Base-by-base conservation (phyloP, 2,888 invertebrate genomes). In the Nezara viridula region DNA sequence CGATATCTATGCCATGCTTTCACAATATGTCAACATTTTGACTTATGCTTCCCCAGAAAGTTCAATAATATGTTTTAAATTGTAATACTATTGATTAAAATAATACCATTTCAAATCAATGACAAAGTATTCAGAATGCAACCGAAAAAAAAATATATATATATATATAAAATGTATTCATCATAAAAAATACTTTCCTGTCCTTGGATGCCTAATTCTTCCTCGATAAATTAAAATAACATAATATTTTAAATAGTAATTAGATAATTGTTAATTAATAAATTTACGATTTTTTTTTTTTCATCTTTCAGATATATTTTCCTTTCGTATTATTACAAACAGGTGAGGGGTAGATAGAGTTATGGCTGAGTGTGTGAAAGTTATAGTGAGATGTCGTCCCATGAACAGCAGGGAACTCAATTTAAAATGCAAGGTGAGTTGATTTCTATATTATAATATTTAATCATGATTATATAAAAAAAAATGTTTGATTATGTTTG, bases 331-430 rank as follows among this genome's bases (percentile, higher is more conserved):
- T 37, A 88, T 60, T 49, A 88, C 50, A 12, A 88, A 88, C 81
- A 88, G 88, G 88, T 88, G 88, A 88, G 60, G n/a, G 9, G 37
- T 44, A 88, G 60, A 60, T 66, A 88, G 88, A 88, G 88, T 88
- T 85, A 91, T 91, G 91, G 91, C 92, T 50, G 96, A 96, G 93
- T 94, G 95, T 92, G 97, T 97, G 89, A 96, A 96, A 93, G 97
- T 97, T 88, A 96, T 97, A 89, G 96, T 97, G 91, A 93, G 97
- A 94, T 98, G 97, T 94, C 96, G 98, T 88, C 98, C 98, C 44
- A 96, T 97, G 95, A 97, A 96, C 93, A 94, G 94, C 91, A 94
- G 95, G 91, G 98, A 98, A 93, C 94, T 94, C 87, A 94, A 94
- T 87, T 93, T 95, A 90, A 95, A 95, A 91, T 96, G 96, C 93